Conservation (phyloP, 2,797 vertebrate genomes). For the Dendrocincla tyrannina region DNA sequence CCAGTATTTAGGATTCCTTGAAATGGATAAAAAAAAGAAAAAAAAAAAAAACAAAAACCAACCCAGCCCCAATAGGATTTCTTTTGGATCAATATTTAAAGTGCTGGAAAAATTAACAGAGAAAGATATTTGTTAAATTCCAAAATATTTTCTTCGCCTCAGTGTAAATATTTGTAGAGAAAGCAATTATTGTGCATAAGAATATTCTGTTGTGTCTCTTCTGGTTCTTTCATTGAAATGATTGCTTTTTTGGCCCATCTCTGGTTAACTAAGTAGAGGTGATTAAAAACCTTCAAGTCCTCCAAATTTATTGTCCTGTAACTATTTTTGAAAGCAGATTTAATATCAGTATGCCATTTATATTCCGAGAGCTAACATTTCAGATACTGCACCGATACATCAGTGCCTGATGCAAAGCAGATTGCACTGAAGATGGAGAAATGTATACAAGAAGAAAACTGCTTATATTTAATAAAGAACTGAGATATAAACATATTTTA, state of each 20-base stretch:
- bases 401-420: slow-evolving; percentile 77
- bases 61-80: background rate
- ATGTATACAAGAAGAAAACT: slow-evolving; percentile 75
- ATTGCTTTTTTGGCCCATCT: slow-evolving; percentile 40
- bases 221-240: background rate
- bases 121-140: slow-evolving; percentile 52
- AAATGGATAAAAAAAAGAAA: background rate
- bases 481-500: slow-evolving; percentile 75
- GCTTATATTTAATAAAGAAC: slow-evolving; percentile 77
- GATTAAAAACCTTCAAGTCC: slow-evolving; percentile 54
- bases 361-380: slow-evolving; percentile 75
- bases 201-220: slow-evolving; percentile 17
- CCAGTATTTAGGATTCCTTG: background rate
- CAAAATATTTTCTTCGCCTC: slow-evolving; percentile 13
- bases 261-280: slow-evolving; percentile 58
- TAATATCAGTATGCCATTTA: slow-evolving; percentile 76
- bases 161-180: slow-evolving; percentile 28
- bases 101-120: slow-evolving; percentile 22
- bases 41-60: background rate
- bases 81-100: slow-evolving; percentile 39
- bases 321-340: slow-evolving; percentile 71
- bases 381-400: slow-evolving; percentile 56
- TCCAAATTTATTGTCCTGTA: slow-evolving; percentile 58
- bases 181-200: background rate
- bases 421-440: slow-evolving; percentile 73